Evolutionary conservation across 2,888 invertebrate genomes (phyloP), one percentile per base, ranked within the genome.

Genomic region (Temnothorax rugatulus): DNA sequence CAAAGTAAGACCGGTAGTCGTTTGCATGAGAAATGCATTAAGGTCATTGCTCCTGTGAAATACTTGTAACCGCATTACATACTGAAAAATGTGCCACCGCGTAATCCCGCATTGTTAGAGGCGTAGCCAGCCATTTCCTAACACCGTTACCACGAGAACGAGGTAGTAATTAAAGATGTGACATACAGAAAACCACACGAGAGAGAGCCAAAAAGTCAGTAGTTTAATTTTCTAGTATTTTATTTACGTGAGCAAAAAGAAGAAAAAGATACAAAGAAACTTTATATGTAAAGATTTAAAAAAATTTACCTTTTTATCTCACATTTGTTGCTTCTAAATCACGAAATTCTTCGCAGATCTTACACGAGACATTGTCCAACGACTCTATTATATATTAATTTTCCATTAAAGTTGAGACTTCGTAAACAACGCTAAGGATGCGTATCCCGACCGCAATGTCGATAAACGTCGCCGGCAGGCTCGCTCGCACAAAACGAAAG

Each of bases 1-100:
- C 25, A 59, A 82, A 68, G 52, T 82, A 76, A 76, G 25, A 64
- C 21, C 76, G 50, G n/a, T 18, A 29, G 82, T 82, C 79, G 50
- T 88, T 86, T 82, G 86, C 88, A 85, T 84, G 63, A 71, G 52
- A 81, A 84, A 77, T 84, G 82, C 85, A 87, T 87, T 84, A 84
- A 85, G 84, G 88, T 82, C 88, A 63, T 57, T 71, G 85, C 77
- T 82, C 44, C 75, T 77, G 83, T 59, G 11, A 59, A 50, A 61
- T 50, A 82, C 71, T 88, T 83, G 83, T 86, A 79, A 84, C 73
- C 25, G 47, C 59, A 52, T 63, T 75, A 66, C 81, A 64, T 81
- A 75, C 63, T 61, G 64, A 79, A 77, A 82, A 82, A 83, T 86
- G 61, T 66, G 50, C 50, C 71, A 38, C 41, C 52, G 47, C 54